A percentile compares a stretch with the other conserved stretches of the same genome.
These are phyloP conservation scores for Holothuria scabra DNA, from an alignment of 53 echinoderm and acorn worm genomes.

Conservation along the genomic window DNA sequence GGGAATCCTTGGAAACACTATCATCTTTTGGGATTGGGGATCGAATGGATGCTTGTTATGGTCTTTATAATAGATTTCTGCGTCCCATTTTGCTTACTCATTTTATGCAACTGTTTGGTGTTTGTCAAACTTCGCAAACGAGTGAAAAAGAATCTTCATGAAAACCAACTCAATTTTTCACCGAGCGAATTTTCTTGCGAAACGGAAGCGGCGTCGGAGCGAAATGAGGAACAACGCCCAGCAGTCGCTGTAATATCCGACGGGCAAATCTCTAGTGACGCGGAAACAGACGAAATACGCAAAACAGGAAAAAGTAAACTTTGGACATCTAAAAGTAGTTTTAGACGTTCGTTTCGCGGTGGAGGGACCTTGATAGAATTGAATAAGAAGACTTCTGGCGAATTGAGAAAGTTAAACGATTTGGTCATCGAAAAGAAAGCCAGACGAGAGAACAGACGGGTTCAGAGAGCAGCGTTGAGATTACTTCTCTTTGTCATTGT, in stretches of 20 bases:
- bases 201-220: too few relatives aligned
- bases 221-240: too few relatives aligned
- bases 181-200: too few relatives aligned
- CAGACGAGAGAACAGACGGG: constrained; percentile 5
- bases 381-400: too few relatives aligned
- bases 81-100: constrained; percentile 12
- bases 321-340: too few relatives aligned
- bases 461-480: not conserved
- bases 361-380: too few relatives aligned
- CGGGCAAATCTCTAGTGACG: too few relatives aligned
- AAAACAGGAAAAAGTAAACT: too few relatives aligned
- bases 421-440: not conserved
- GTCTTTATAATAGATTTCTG: constrained; percentile 22
- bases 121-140: constrained; percentile 17
- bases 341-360: too few relatives aligned
- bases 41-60: constrained; percentile 10
- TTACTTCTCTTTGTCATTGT: constrained; percentile 14
- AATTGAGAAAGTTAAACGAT: not conserved
- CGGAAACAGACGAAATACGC: too few relatives aligned
- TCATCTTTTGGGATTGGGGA: constrained; percentile 14
- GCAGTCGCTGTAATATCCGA: too few relatives aligned
- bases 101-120: constrained; percentile 23
- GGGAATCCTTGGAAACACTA: constrained; percentile 25
- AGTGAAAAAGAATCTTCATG: not conserved
- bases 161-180: too few relatives aligned